Base-by-base conservation (phyloP, 2,888 invertebrate genomes). In the Dexiosoma caninum region DNA sequence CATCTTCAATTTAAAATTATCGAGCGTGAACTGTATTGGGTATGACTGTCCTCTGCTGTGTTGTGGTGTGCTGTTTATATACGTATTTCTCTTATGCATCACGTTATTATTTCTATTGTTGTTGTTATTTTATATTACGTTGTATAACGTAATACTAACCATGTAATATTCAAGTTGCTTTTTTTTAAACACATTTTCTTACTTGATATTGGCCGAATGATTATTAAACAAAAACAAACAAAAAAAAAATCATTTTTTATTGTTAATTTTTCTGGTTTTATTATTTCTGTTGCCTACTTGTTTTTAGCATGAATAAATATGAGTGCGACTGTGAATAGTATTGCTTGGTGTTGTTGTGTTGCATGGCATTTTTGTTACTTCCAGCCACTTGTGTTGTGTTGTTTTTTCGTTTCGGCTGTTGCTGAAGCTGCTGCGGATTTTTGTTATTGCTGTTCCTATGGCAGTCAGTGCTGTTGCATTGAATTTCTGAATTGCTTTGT, bases 101-200 rank as follows among this genome's bases (percentile, higher is more conserved):
- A 40, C 21, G 14, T 23, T 62, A 55, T 46, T 57, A 12, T 40
- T 44, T 37, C 14, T 57, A 7, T 37, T 66, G 21, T 37, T 40
- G 21, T 35, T 32, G 49, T 3, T 37, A 23, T 32, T n/a, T 37
- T 62, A n/a, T n/a, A 71, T 72, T 76, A 81, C 76, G 80, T 81
- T 67, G 67, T 81, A 67, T 64, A 77, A 81, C 72, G 80, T 77
- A 81, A 81, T 80, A 80, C 76, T 69, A 81, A 77, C 80, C 62
- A 77, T 77, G 72, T 77, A 72, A 72, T 81, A 69, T 62, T 60
- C 16, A 53, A 42, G 60, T 53, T 51, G 35, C 37, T 57, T 32
- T 14, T 46, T 40, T 32, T 72, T 23, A 27, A 37, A 16, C 32
- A 32, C 37, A 10, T 71, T 46, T 40, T 64, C 35, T 46, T 72